Conservation (phyloP, 2,797 vertebrate genomes). For the Pterois miles region DNA sequence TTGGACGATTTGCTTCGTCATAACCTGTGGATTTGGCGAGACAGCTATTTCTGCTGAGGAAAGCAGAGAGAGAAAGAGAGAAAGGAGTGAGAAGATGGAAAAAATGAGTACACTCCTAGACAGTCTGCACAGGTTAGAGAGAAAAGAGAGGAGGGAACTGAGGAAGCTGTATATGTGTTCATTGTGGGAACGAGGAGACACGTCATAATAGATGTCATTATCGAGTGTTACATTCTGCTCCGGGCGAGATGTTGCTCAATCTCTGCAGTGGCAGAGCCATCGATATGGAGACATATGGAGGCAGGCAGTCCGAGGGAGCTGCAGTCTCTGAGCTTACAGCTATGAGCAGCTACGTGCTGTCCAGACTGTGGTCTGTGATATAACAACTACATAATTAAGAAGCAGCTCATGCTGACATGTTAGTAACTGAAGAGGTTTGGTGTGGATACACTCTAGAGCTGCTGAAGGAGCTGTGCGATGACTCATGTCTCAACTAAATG, state of each 20-base stretch:
- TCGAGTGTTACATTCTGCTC: not conserved
- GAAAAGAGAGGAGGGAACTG: not conserved
- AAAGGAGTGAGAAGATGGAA: constrained; percentile 68
- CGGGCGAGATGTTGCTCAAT: not conserved
- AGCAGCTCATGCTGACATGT: constrained; percentile 11
- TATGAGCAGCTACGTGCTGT: not conserved
- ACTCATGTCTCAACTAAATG: not conserved
- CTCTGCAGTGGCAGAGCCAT: not conserved
- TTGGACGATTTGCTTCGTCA: constrained; percentile 52
- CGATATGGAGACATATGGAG: not conserved
- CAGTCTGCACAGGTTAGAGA: constrained; percentile 39
- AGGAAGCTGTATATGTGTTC: constrained; percentile 9
- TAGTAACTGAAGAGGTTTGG: constrained; percentile 42
- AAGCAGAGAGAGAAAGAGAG: constrained; percentile 7
- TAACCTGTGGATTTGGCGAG: constrained; percentile 63
- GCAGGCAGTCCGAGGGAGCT: not conserved
- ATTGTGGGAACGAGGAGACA: not conserved
- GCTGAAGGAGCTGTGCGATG: not conserved
- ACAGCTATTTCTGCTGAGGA: constrained; percentile 65
- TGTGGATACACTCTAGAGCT: constrained; percentile 24
- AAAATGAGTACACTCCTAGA: constrained; percentile 53
- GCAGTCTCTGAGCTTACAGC: not conserved
- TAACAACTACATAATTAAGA: constrained; percentile 41
- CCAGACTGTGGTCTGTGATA: constrained; percentile 16
- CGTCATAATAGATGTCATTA: constrained; percentile 8